Base-by-base conservation (phyloP, 1,140 invertebrate species). In the Argopecten irradians region DNA sequence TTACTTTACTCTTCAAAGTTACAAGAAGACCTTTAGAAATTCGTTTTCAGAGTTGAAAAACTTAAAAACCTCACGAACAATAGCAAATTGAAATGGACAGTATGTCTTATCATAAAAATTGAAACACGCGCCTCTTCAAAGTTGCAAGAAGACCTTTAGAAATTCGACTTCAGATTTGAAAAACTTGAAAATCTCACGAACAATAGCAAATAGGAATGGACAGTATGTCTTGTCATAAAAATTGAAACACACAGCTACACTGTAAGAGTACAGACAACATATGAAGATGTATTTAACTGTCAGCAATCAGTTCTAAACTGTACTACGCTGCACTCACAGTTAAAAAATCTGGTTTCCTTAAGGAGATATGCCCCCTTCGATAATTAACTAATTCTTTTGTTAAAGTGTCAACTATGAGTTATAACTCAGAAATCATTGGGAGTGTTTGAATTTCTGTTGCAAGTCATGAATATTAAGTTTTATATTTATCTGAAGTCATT, bases 1-100 rank as follows among this genome's bases (percentile, higher is more conserved):
- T 71, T 71, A n/a, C n/a, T 3, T n/a, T 28, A n/a, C 28, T 8
- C 55, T 71, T 71, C 43, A 3, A 28, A 71, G 5, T n/a, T 71
- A n/a, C 55, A 16, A 28, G 55, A 71, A 71, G 55, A 71, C 55
- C 55, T 71, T 71, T 71, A 71, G 55, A 71, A 71, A 71, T 71
- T n/a, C 16, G 22, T 71, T n/a, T 71, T 28, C 8, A 28, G 55
- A 71, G 22, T 28, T 22, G 55, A 71, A n/a, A 16, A 71, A 71
- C 22, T 71, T 71, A 7, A 28, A n/a, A 28, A 71, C 28, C 55
- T 71, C 7, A 11, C 1, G n/a, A 28, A 71, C 55, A 71, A 3
- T 71, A 71, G 22, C 55, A 71, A 71, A 71, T 71, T 71, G 55
- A n/a, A 71, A 71, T 71, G 55, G 55, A 71, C 55, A 71, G 22